These are phyloP conservation scores for Eupristina koningsbergeri DNA, from an alignment of 1,140 invertebrate species.

Conservation along the genomic window DNA sequence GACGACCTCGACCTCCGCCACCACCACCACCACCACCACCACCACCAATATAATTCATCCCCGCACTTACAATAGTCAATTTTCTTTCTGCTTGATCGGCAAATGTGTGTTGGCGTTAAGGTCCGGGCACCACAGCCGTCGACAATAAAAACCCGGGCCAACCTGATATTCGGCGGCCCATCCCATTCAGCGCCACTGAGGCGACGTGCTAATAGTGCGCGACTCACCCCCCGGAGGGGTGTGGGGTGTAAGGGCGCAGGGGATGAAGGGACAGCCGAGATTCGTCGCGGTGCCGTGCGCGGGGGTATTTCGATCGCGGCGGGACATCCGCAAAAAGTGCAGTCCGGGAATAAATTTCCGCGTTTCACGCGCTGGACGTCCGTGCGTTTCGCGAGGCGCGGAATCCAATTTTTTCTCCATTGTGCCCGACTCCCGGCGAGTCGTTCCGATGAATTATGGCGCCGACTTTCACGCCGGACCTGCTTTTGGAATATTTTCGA, in stretches of 20 bases:
- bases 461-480: neutral
- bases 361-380: constrained; percentile 4
- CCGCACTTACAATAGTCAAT: constrained; percentile 44
- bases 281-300: constrained; percentile 32
- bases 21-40: no score
- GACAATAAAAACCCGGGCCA: constrained; percentile 41
- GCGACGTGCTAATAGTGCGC: constrained; percentile 45
- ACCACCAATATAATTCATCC: constrained; percentile 32
- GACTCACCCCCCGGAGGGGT: neutral
- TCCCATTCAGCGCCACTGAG: constrained; percentile 46
- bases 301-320: neutral
- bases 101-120: constrained; percentile 40
- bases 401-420: constrained; percentile 21
- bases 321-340: constrained; percentile 17
- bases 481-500: neutral
- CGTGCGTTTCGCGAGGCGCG: constrained; percentile 24
- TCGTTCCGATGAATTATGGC: constrained; percentile 3
- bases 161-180: constrained; percentile 38
- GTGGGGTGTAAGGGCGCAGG: no score
- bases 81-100: constrained; percentile 52
- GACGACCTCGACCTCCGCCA: no score
- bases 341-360: constrained; percentile 41
- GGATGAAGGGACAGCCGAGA: neutral
- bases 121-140: constrained; percentile 12
- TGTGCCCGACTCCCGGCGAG: neutral